Evolutionary conservation across 2,888 invertebrate species (phyloP), one percentile per base, ranked within the genome.

Genomic region (Meteorus colon): DNA sequence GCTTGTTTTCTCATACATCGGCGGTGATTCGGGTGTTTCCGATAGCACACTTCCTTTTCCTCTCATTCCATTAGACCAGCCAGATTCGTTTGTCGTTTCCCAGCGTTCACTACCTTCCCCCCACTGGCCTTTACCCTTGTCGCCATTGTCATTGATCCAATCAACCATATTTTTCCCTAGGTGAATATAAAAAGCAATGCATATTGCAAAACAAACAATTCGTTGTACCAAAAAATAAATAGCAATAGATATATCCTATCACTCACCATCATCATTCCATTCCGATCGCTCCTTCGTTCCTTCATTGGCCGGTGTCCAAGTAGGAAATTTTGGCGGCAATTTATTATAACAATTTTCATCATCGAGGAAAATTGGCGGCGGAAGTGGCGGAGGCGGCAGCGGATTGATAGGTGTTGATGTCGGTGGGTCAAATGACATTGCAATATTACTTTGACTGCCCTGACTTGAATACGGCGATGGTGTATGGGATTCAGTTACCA

Each of bases 21-120:
- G 93, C 29, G 94, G 94, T 67, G 94, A 94, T 80, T 93, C 93
- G 0, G 94, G 94, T 0, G 94, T 93, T 82, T 93, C 93, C 2
- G 90, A 84, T 1, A 88, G 76, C 62, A 84, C 82, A 51, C 85
- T 84, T 37, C 81, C 87, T 73, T 85, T 86, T 65, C 79, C 82
- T 55, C 75, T 75, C 51, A 82, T 75, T 55, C 82, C 83, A 31
- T 81, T 82, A 0, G 85, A 73, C 89, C 89, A 89, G n/a, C 79
- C 80, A 6, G 84, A 73, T 16, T 87, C 87, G 71, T 84, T 85
- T n/a, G 78, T 81, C 31, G 85, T 73, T 67, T 89, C 86, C 89
- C 89, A 88, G 55, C 86, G 85, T 41, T 88, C 87, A 48, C 83
- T 82, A 45, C 90, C 81, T n/a, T 89, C 89, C 73, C 85, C 81